Conservation (phyloP, 2,797 vertebrate genomes). For the Bradypus variegatus region DNA sequence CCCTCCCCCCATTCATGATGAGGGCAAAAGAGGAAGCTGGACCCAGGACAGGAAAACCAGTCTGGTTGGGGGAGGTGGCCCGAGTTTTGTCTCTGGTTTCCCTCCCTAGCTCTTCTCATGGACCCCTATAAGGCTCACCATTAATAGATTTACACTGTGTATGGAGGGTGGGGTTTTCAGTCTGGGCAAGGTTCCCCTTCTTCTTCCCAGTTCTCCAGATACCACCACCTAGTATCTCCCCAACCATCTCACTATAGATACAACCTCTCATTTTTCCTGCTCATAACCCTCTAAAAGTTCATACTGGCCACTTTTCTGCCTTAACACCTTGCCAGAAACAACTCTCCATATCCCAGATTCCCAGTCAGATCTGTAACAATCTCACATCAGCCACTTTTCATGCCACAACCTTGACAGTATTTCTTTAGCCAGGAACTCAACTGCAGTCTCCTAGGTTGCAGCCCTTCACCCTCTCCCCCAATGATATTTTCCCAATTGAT, state of each 20-base stretch:
- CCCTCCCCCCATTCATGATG: conserved; percentile 43
- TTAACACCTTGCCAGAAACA: conserved; percentile 2
- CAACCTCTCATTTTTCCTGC: conserved; percentile 1
- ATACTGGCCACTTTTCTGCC: not conserved
- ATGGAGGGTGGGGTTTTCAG: not conserved
- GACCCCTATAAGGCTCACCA: conserved; percentile 15
- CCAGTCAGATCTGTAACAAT: not conserved
- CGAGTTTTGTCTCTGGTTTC: conserved; percentile 59
- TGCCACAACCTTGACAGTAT: not conserved
- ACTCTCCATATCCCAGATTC: conserved; percentile 3
- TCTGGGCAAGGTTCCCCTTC: not conserved
- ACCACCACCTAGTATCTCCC: not conserved
- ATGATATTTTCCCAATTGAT: conserved; percentile 30
- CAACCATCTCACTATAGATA: not conserved
- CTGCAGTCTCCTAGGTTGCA: not conserved
- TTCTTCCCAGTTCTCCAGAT: not conserved
- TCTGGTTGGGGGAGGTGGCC: conserved; percentile 41
- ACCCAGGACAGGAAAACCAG: conserved; percentile 50
- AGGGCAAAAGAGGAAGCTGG: conserved; percentile 64
- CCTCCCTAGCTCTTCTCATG: conserved; percentile 24
- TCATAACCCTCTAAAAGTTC: not conserved
- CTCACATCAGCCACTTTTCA: not conserved
- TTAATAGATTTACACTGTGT: not conserved
- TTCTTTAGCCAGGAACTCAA: conserved; percentile 11
- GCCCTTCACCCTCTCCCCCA: not conserved